phyloP scores from a whole-genome alignment of 2,888 invertebrate genomes.

The Autographa gamma region DNA sequence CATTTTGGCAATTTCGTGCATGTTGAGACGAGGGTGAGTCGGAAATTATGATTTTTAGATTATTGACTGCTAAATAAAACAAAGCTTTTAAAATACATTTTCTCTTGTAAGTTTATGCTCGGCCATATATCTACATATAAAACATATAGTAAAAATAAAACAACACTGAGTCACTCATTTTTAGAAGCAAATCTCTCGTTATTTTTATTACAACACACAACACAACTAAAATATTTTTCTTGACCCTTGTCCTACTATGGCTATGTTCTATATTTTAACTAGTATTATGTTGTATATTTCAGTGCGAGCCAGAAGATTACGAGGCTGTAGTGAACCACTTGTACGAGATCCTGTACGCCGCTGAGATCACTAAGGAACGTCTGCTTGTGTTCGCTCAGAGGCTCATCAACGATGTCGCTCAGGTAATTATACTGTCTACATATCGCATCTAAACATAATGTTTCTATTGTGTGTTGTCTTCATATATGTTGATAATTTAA shows the following conservation, averaged over 20 bases:
- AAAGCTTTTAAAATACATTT: no score
- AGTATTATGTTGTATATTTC: constrained; percentile 49
- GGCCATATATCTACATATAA: no score
- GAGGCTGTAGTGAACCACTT: constrained; percentile 93
- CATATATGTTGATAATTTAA: not conserved
- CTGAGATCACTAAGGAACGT: constrained; percentile 92
- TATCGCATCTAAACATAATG: no score
- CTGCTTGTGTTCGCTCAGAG: constrained; percentile 94
- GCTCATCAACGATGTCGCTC: constrained; percentile 94
- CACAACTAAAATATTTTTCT: no score
- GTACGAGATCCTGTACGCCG: constrained; percentile 92
- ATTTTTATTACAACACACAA: no score
- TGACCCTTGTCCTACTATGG: no score
- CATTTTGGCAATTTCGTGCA: constrained; percentile 91
- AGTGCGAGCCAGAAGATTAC: constrained; percentile 94
- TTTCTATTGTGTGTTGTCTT: no score
- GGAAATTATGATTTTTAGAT: no score
- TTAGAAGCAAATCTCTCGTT: no score
- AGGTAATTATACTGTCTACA: constrained; percentile 74
- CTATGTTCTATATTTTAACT: not conserved
- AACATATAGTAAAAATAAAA: no score
- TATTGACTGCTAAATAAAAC: not conserved
- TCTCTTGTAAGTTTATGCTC: no score
- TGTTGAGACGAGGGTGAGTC: constrained; percentile 90
- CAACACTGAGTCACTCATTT: no score